Evolutionary conservation across 2,797 vertebrate species (phyloP).

Genomic region (Ambastaia sidthimunki): DNA sequence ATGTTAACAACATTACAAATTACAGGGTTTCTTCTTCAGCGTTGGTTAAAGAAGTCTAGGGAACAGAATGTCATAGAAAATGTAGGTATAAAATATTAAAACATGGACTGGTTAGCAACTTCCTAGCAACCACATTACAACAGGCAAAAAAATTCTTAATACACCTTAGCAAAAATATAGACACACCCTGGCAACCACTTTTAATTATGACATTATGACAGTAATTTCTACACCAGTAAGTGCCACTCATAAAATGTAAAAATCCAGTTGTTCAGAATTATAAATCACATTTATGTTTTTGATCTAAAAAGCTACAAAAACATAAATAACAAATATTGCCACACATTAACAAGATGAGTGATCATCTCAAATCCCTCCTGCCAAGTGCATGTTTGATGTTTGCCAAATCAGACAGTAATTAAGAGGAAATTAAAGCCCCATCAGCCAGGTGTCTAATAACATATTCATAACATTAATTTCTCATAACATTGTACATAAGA

Average conservation of each 20-base stretch:
- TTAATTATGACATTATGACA: not conserved
- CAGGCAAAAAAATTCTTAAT: no score
- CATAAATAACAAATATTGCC: not conserved
- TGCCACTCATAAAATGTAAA: not conserved
- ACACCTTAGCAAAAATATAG: not conserved
- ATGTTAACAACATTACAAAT: no score
- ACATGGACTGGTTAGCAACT: no score
- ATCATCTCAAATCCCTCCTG: conserved; percentile 19
- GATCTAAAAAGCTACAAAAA: not conserved
- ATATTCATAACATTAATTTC: conserved; percentile 43
- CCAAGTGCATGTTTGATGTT: conserved; percentile 29
- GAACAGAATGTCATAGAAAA: no score
- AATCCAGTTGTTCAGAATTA: not conserved
- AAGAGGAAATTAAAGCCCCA: conserved; percentile 29
- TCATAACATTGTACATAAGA: conserved; percentile 2
- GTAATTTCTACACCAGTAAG: not conserved
- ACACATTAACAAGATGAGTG: conserved; percentile 25
- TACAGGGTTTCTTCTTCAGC: no score
- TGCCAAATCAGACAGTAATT: conserved; percentile 50
- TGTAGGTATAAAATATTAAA: no score
- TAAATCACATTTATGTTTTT: not conserved
- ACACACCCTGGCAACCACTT: not conserved
- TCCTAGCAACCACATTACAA: no score
- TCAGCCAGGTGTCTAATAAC: conserved; percentile 49
- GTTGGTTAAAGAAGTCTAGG: no score